Evolutionary conservation across 2,888 invertebrate genomes (phyloP), one percentile per base, ranked within the genome.

Genomic region (Drosophila birchii): DNA sequence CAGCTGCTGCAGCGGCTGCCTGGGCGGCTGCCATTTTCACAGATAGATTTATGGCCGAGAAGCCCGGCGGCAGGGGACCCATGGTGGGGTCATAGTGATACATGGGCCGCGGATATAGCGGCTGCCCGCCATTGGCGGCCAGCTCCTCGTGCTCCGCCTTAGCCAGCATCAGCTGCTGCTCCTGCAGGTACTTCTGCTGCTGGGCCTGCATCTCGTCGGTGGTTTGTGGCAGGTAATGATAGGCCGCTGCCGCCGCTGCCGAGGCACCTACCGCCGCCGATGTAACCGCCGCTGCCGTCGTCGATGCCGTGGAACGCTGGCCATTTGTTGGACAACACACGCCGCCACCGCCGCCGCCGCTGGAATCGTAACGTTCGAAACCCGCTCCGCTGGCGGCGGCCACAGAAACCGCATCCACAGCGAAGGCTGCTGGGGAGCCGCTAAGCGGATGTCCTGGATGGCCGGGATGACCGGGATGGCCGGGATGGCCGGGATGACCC

Each of bases 11-110:
- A 4, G 92, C 92, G 4, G 92, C 92, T 12, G 93, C 92, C 64
- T 92, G 92, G 0, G 92, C 92, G 0, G 93, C 92, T 5, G 92
- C 93, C 79, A 97, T 96, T 94, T 97, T 97, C 89, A 97, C 97
- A 81, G 96, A 96, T 83, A 96, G 94, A 94, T 96, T 96, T 92
- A 96, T 96, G 80, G 96, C 96, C 51, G 96, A 96, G 93, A 96
- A 95, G 78, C 96, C 96, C 45, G 96, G 95, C 71, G 95, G 96
- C 80, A 96, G 94, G 63, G 95, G 95, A 62, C 95, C 95, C 83
- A 94, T 94, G 89, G 95, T 94, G 53, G 95, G 94, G 91, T 96
- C 96, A 93, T 96, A 96, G 93, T 96, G 96, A 93, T 96, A 96
- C 95, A 96, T 96, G 80, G 96, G 96, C 92, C 96, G 95, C 79